Evolutionary conservation across 1,140 invertebrate genomes (phyloP).

Genomic region (Choristoneura fumiferana): DNA sequence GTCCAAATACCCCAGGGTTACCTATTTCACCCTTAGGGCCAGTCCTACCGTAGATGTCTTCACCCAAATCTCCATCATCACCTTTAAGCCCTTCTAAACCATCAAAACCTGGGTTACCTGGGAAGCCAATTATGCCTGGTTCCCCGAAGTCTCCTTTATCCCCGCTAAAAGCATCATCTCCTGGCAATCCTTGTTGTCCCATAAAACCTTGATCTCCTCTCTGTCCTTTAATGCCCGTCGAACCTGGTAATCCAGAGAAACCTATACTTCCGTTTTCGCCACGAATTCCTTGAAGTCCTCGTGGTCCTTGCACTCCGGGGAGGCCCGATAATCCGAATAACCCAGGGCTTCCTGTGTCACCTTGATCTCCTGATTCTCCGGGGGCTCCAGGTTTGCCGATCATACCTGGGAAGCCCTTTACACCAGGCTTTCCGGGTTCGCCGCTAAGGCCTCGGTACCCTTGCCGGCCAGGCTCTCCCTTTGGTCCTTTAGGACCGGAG

Average conservation of each 20-base stretch:
- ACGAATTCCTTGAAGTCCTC: slow-evolving; percentile 80
- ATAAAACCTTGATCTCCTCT: slow-evolving; percentile 72
- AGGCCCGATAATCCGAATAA: slow-evolving; percentile 78
- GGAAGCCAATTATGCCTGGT: slow-evolving; percentile 35
- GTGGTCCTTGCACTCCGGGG: slow-evolving; percentile 77
- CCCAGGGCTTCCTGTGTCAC: slow-evolving; percentile 78
- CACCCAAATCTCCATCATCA: slow-evolving; percentile 75
- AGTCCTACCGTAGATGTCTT: slow-evolving; percentile 54
- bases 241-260: slow-evolving; percentile 65
- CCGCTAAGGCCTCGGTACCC: slow-evolving; percentile 70
- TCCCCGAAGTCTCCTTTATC: slow-evolving; percentile 68
- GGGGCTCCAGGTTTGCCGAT: slow-evolving; percentile 79
- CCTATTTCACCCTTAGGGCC: slow-evolving; percentile 60
- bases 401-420: slow-evolving; percentile 77
- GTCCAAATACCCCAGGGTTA: slow-evolving; percentile 43
- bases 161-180: slow-evolving; percentile 76
- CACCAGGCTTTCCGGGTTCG: slow-evolving; percentile 57
- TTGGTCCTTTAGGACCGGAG: slow-evolving; percentile 66
- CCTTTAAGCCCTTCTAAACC: slow-evolving; percentile 77
- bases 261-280: slow-evolving; percentile 64
- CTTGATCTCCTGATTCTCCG: slow-evolving; percentile 77
- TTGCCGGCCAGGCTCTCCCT: slow-evolving; percentile 70
- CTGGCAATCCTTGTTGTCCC: slow-evolving; percentile 64
- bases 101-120: slow-evolving; percentile 46
- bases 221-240: slow-evolving; percentile 83